Base-by-base conservation (phyloP, 1,140 invertebrate species). In the Chelonus insularis region DNA sequence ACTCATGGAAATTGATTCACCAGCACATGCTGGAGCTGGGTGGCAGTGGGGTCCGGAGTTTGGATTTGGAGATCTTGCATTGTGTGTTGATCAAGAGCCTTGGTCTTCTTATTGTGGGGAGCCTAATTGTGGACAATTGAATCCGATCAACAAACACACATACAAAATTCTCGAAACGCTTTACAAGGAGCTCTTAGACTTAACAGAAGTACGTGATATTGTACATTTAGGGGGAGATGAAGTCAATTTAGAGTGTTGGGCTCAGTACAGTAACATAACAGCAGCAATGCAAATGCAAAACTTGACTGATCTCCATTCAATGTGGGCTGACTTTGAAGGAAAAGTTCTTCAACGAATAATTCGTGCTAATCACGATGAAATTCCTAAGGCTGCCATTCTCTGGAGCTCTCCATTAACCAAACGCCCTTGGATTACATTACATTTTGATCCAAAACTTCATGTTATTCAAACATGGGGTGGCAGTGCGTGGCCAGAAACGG, bases 191-290 rank as follows among this genome's bases (percentile, higher is more conserved):
- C 41, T 81, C 1, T 51, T 81, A 32, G 78, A 79, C 4, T 47
- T 80, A 2, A 82, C 80, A 0, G 78, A 78, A 51, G 63, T 79
- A 12, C 74, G 75, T 0, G 91, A 93, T 70, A 81, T 93, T 0
- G 79, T 87, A 1, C 93, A 95, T 66, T 87, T 94, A 82, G 93
- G 93, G 8, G 93, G 92, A 2, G 93, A 95, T 78, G 93, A 95
- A 82, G 90, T 92, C 36, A 82, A 88, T 72, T 73, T 88, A 1
- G 86, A 88, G n/a, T 91, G 90, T 63, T 91, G 90, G 90, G 82
- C 83, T 5, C 88, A 90, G 66, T 81, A 84, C 47, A 57, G 75
- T 1, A 81, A 83, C 29, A 83, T 83, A 36, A 80, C 72, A 0
- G 63, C 73, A 0, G 75, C 78, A 0, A 76, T 78, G 71, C 86